These are phyloP conservation scores for Periparus ater DNA, from an alignment of 2,797 vertebrate species.

Conservation along the genomic window DNA sequence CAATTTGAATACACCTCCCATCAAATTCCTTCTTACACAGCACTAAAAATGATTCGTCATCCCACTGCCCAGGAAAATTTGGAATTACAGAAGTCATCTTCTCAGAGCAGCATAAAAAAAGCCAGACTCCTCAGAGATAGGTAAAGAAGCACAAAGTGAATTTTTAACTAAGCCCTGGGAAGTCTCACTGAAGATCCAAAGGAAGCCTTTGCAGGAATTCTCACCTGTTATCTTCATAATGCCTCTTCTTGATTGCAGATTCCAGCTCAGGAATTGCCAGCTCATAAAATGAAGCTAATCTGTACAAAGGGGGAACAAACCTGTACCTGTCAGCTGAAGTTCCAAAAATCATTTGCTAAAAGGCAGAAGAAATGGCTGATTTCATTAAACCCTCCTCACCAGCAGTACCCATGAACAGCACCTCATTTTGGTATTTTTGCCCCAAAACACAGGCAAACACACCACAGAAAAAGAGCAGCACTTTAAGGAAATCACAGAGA, in stretches of 20 bases:
- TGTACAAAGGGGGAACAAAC: slow-evolving; percentile 57
- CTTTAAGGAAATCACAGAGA: neutral
- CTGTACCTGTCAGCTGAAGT: neutral
- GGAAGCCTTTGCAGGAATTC: neutral
- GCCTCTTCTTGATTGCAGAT: slow-evolving; percentile 87
- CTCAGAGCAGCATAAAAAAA: neutral
- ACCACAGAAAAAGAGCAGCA: neutral
- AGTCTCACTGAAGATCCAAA: neutral
- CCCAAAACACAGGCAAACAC: neutral
- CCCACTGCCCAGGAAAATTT: neutral
- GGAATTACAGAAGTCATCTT: neutral
- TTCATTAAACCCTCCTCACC: neutral
- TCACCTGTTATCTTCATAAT: slow-evolving; percentile 86
- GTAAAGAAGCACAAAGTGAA: neutral
- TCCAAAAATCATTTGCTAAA: neutral
- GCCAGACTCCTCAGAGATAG: neutral
- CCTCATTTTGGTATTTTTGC: neutral
- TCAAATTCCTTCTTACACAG: neutral
- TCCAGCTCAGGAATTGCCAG: slow-evolving; percentile 87
- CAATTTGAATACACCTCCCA: neutral
- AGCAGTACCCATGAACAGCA: neutral
- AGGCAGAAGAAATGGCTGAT: neutral
- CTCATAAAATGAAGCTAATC: slow-evolving; percentile 92
- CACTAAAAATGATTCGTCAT: neutral
- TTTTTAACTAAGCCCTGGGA: neutral